These are phyloP conservation scores for Etheostoma perlongum DNA, from an alignment of 2,797 vertebrate species.

Conservation along the genomic window DNA sequence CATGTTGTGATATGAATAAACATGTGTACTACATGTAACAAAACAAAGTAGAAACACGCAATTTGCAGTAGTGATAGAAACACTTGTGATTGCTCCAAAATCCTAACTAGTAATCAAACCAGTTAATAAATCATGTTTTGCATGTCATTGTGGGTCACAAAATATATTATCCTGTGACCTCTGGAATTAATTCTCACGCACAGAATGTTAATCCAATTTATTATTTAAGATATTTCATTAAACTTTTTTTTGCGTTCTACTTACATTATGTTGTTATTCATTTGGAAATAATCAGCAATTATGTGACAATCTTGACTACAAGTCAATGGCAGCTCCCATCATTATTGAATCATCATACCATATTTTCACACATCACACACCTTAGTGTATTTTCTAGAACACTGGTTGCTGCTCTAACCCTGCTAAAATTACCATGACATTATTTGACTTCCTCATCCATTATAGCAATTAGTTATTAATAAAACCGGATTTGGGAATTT, in stretches of 20 bases:
- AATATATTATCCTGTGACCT: slow-evolving; percentile 25
- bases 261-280: not conserved
- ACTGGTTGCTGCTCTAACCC: not conserved
- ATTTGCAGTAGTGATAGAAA: slow-evolving; percentile 2
- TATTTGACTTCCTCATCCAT: slow-evolving; percentile 3
- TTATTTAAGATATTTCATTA: slow-evolving; percentile 13
- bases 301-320: not conserved
- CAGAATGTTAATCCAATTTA: slow-evolving; percentile 5
- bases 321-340: not conserved
- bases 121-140: slow-evolving; percentile 14
- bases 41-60: not conserved
- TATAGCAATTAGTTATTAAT: slow-evolving; percentile 37
- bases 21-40: slow-evolving; percentile 27
- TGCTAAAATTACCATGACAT: slow-evolving; percentile 10
- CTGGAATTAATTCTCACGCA: slow-evolving; percentile 9
- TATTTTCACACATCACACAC: slow-evolving; percentile 1
- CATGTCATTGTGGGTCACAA: slow-evolving; percentile 3
- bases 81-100: slow-evolving; percentile 11
- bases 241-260: not conserved
- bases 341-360: slow-evolving; percentile 6
- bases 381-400: not conserved
- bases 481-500: slow-evolving; percentile 28
- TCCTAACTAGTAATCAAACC: slow-evolving; percentile 3
- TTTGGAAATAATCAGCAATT: slow-evolving; percentile 12
- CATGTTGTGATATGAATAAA: slow-evolving; percentile 47